Evolutionary conservation across 1,140 invertebrate genomes (phyloP).

Genomic region (Tetramorium parvispinum): DNA sequence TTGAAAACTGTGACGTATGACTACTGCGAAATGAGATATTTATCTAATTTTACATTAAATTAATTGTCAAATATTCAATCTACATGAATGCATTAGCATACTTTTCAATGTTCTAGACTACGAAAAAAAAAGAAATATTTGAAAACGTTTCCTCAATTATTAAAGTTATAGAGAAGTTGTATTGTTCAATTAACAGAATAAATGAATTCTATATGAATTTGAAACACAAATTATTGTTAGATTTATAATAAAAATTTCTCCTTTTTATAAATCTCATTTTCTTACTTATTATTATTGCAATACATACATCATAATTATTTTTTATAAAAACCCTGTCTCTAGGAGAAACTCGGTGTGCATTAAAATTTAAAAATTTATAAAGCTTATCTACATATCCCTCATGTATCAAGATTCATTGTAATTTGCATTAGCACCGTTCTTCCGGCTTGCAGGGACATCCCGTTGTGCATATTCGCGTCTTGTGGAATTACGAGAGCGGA

Average conservation of each 20-base stretch:
- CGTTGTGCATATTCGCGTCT: conserved; percentile 16
- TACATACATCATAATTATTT: background rate
- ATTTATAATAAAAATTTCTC: background rate
- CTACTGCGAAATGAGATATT: conserved; percentile 7
- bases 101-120: background rate
- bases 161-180: background rate
- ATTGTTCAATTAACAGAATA: background rate
- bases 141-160: background rate
- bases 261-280: background rate
- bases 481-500: conserved; percentile 29
- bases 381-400: background rate
- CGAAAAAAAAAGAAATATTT: background rate
- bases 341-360: background rate
- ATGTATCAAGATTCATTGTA: background rate
- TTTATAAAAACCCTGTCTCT: background rate
- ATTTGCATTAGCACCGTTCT: conserved; percentile 23
- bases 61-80: background rate
- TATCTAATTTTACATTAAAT: conserved; percentile 26
- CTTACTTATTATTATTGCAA: background rate
- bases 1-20: background rate
- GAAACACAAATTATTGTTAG: background rate
- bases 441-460: background rate
- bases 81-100: background rate
- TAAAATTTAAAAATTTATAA: conserved; percentile 10
- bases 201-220: background rate